Base-by-base conservation (phyloP, 2,888 invertebrate species). In the Carterocephalus palaemon region DNA sequence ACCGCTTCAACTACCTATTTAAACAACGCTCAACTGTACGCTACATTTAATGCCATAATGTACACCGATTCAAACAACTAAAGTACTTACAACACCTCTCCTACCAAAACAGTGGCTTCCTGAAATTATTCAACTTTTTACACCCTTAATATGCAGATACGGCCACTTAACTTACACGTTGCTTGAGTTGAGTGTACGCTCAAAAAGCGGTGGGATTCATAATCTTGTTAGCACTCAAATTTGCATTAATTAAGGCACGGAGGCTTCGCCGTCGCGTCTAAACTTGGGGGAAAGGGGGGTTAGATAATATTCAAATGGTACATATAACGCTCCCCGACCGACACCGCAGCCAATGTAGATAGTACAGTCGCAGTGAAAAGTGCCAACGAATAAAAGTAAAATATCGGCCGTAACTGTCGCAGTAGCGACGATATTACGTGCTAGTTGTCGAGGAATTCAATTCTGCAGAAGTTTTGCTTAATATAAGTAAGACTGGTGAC, bases 241-340 rank as follows among this genome's bases (percentile, higher is more conserved):
- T 86, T 86, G 85, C 85, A 86, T 86, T 86, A 85, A 86, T 86
- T 86, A 86, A 84, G 79, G 76, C 74, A 65, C 56, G 67, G 75
- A 78, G 79, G 76, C 77, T 69, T 75, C 70, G 59, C 68, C 67
- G 70, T 72, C 69, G 73, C 70, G 70, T 78, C 80, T 83, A 80
- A 82, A 79, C 79, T 80, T 67, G 54, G 58, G 49, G 56, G 49
- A 50, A 49, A 49, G 59, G 49, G 52, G 60, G 60, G 78, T 74
- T 74, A 82, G 85, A 84, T 86, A 86, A 85, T 86, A 86, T 86
- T 86, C 86, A 86, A 86, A 86, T 86, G 86, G 86, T 85, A 86
- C 85, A 86, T 84, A 84, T 85, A 86, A 86, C 67, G 75, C 73
- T 71, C 76, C 69, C 67, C 57, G 66, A 67, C 64, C 71, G 68